These are phyloP conservation scores for Anthoscopus minutus DNA, from an alignment of 2,113 vertebrate species.

Conservation along the genomic window DNA sequence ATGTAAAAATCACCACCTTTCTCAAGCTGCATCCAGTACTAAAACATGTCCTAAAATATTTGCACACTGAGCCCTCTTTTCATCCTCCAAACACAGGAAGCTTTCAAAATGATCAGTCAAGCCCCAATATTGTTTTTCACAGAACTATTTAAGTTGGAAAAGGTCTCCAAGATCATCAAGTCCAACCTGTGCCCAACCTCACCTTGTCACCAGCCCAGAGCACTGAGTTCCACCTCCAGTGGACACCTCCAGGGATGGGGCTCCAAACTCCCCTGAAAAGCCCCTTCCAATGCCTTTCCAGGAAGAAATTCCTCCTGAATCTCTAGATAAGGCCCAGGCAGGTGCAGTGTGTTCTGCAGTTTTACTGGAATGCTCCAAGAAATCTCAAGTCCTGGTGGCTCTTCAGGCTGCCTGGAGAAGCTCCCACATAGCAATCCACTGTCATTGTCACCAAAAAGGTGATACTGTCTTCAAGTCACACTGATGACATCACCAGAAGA, in stretches of 20 bases:
- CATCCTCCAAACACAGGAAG: neutral
- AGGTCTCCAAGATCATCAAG: neutral
- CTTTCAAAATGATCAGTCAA: neutral
- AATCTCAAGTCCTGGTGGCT: neutral
- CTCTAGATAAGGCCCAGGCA: neutral
- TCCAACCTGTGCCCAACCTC: rapidly evolving
- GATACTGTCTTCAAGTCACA: neutral
- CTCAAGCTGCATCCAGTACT: neutral
- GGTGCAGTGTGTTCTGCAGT: too few relatives aligned
- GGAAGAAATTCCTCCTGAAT: neutral
- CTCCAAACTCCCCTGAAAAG: neutral
- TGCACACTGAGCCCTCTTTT: neutral
- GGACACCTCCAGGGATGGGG: neutral
- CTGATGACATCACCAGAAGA: neutral
- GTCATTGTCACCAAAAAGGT: neutral
- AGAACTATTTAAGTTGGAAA: neutral
- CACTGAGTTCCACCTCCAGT: neutral
- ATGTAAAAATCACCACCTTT: neutral
- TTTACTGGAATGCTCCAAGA: neutral
- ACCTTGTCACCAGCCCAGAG: neutral
- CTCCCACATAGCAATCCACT: neutral
- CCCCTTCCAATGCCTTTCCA: neutral
- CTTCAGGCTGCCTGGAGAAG: neutral
- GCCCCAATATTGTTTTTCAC: neutral
- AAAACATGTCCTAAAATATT: neutral